Conservation (phyloP, 2,888 invertebrate species). For the Blastobasis lacticolella region DNA sequence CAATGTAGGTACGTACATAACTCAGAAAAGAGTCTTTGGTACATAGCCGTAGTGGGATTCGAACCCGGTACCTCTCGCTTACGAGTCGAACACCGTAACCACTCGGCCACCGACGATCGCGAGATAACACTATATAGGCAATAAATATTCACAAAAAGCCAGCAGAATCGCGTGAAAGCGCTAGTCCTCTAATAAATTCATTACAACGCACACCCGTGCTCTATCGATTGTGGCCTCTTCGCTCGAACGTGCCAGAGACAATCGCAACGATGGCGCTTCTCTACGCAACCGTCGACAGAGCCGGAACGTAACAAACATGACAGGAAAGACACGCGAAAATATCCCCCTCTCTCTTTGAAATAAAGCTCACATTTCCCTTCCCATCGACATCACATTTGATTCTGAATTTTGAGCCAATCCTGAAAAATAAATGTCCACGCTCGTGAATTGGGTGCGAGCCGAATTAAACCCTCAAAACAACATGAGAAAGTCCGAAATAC, state of each 20-base stretch:
- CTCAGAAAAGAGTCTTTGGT: too few relatives aligned
- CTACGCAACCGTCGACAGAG: constrained; percentile 45
- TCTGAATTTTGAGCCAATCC: constrained; percentile 25
- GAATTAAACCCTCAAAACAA: constrained; percentile 31
- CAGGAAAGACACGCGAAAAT: constrained; percentile 4
- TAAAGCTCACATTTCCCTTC: constrained; percentile 22
- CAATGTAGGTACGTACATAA: too few relatives aligned
- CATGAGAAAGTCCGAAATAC: constrained; percentile 6
- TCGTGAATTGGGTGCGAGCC: constrained; percentile 26
- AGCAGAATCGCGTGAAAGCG: constrained; percentile 30
- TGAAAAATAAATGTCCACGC: constrained; percentile 53
- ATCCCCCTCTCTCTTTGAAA: neutral
- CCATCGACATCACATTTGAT: constrained; percentile 16
- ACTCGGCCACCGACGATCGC: too few relatives aligned
- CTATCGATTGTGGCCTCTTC: constrained; percentile 72
- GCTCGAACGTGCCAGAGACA: constrained; percentile 70
- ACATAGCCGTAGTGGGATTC: too few relatives aligned
- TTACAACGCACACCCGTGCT: constrained; percentile 72
- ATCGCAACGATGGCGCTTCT: constrained; percentile 70
- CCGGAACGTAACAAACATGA: constrained; percentile 23
- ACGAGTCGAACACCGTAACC: too few relatives aligned
- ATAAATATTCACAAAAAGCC: constrained; percentile 13
- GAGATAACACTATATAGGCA: neutral
- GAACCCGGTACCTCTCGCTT: too few relatives aligned
- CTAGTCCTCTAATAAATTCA: constrained; percentile 67